phyloP scores from a whole-genome alignment of 2,888 invertebrate genomes.

The Eupithecia subumbrata region DNA sequence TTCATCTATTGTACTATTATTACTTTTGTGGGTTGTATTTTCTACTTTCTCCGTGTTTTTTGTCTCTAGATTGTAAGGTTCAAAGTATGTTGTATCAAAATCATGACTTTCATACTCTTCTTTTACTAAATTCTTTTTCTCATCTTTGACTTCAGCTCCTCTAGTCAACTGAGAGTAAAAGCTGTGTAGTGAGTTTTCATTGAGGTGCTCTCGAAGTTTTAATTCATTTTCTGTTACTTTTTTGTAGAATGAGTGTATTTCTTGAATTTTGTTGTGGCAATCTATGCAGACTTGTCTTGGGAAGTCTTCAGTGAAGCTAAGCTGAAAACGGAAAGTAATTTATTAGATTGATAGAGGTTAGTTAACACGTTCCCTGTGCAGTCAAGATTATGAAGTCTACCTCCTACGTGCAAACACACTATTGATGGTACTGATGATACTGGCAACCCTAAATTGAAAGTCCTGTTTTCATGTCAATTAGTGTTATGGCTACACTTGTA shows the following conservation, averaged over 20 bases:
- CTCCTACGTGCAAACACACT: neutral
- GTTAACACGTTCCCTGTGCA: neutral
- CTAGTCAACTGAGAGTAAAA: slow-evolving; percentile 45
- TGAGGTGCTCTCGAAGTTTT: slow-evolving; percentile 46
- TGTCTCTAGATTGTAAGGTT: slow-evolving; percentile 1
- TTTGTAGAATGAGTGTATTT: slow-evolving; percentile 51
- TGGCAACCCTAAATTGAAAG: too few relatives aligned
- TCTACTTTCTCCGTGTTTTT: slow-evolving; percentile 13
- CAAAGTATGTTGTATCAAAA: slow-evolving; percentile 16
- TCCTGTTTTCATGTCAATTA: too few relatives aligned
- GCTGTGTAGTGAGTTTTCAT: slow-evolving; percentile 37
- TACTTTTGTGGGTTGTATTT: neutral
- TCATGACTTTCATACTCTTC: slow-evolving; percentile 14
- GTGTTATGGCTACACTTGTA: too few relatives aligned
- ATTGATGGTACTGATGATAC: too few relatives aligned
- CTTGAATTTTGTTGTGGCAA: slow-evolving; percentile 56
- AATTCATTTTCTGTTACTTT: slow-evolving; percentile 55
- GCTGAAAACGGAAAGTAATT: slow-evolving; percentile 51
- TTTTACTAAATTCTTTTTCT: slow-evolving; percentile 1
- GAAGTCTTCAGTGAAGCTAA: slow-evolving; percentile 48
- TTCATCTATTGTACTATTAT: slow-evolving; percentile 4
- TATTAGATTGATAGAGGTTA: neutral
- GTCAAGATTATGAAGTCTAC: too few relatives aligned
- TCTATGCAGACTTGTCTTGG: slow-evolving; percentile 57
- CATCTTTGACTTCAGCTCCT: slow-evolving; percentile 14